Evolutionary conservation across 1,140 invertebrate genomes (phyloP), one percentile per base, ranked within the genome.

Genomic region (Drosophila kohkoa): DNA sequence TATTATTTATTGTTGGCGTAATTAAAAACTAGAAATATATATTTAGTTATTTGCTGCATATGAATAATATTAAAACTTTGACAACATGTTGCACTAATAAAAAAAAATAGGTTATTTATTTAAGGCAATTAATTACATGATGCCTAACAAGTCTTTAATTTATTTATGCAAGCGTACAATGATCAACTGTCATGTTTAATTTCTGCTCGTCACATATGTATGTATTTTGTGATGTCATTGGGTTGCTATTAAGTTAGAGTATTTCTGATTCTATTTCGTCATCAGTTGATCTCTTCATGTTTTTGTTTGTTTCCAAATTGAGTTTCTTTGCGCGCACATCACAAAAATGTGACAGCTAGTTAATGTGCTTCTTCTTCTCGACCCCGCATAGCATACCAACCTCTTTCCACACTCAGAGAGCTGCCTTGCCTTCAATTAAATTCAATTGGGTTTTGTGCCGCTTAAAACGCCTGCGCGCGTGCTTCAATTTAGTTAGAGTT

Each of bases 331-430:
- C 79, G 67, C 65, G 80, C 80, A 49, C 79, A 82, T 87, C 83
- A 88, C 63, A 87, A 45, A 88, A 88, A 87, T 87, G 83, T 87
- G 85, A 87, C 85, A 87, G 85, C 80, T 87, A 82, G 80, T 83
- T 88, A 82, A 81, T 82, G 76, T 75, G 10, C 28, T 6, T 16
- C n/a, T 8, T n/a, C 8, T 8, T 35, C 11, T 1, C 20, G 25
- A 3, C 51, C 52, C 52, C 65, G 57, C 38, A 35, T 38, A 25
- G 6, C 28, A 25, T 20, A n/a, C 48, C 70, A 43, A 2, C n/a
- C 49, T 46, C 62, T 45, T 57, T 60, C 59, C 69, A 46, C 48
- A 54, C 41, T 55, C 45, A 35, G n/a, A 60, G 48, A 35, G 13
- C 13, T 20, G 52, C 46, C 57, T 46, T 46, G 80, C 64, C 85